Percentiles rank a stretch among this genome's conserved stretches.
Evolutionary conservation across 2,888 invertebrate species (phyloP).

Genomic region (Sphinx pinastri): DNA sequence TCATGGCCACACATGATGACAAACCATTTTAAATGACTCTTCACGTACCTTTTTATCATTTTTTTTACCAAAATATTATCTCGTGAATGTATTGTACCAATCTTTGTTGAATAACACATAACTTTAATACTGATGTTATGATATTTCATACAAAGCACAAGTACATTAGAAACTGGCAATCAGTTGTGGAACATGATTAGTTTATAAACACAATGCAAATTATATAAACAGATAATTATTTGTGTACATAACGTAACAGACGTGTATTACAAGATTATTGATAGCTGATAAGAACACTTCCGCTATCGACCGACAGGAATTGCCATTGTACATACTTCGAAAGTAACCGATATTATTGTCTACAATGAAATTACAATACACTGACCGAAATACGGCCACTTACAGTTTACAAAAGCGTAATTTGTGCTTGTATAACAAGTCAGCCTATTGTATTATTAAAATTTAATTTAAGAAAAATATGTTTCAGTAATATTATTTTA

Average conservation of each 20-base stretch:
- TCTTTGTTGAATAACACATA: too few relatives aligned
- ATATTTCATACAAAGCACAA: not conserved
- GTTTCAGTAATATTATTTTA: too few relatives aligned
- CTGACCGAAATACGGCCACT: not conserved
- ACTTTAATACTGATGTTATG: too few relatives aligned
- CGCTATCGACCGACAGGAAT: constrained; percentile 26
- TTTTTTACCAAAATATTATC: too few relatives aligned
- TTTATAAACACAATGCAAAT: constrained; percentile 24
- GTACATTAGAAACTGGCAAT: not conserved
- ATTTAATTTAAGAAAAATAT: too few relatives aligned
- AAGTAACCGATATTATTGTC: not conserved
- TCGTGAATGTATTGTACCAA: too few relatives aligned
- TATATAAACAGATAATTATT: constrained; percentile 25
- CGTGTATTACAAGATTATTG: constrained; percentile 32
- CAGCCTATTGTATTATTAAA: too few relatives aligned
- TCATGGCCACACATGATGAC: not conserved
- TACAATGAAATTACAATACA: not conserved
- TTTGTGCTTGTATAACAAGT: too few relatives aligned
- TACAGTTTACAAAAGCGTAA: too few relatives aligned
- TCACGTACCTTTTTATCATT: too few relatives aligned
- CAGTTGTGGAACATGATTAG: constrained; percentile 1
- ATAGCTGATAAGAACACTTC: constrained; percentile 34
- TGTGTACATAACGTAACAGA: constrained; percentile 14
- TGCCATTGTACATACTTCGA: constrained; percentile 3
- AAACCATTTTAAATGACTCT: not conserved